phyloP scores from a whole-genome alignment of 1,140 invertebrate species.

The Wasmannia auropunctata region DNA sequence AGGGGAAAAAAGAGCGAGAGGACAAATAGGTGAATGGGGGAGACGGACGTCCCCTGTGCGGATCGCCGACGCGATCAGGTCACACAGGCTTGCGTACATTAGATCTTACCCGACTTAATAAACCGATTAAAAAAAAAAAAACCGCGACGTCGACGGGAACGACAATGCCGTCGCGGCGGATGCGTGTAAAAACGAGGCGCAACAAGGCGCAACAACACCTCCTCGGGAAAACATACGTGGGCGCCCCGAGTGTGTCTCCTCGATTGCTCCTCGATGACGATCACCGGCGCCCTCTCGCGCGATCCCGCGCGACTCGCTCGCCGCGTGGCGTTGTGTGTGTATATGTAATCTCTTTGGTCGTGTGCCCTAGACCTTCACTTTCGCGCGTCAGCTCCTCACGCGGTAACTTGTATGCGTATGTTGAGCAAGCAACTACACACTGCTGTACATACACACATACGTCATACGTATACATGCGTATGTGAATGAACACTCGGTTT shows the following conservation, averaged over 20 bases:
- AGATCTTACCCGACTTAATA: slow-evolving; percentile 12
- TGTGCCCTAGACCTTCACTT: neutral
- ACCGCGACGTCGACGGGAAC: neutral
- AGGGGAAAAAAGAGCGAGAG: neutral
- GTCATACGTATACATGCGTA: too few species aligned
- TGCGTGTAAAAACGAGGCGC: neutral
- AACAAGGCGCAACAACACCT: neutral
- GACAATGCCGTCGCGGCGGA: neutral
- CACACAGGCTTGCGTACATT: neutral
- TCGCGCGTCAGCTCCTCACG: too few species aligned
- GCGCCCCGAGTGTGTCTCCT: neutral
- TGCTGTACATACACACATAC: too few species aligned
- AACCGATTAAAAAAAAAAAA: neutral
- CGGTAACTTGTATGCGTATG: too few species aligned
- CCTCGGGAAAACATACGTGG: slow-evolving; percentile 11
- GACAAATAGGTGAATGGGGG: neutral
- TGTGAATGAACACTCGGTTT: too few species aligned
- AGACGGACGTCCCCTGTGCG: neutral
- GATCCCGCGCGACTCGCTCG: neutral
- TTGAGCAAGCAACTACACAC: too few species aligned
- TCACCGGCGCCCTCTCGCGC: neutral
- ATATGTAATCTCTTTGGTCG: too few species aligned
- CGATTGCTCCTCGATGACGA: neutral
- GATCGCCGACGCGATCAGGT: neutral
- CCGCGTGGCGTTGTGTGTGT: too few species aligned